Evolutionary conservation across 2,113 vertebrate genomes (phyloP), one percentile per base, ranked within the genome.

Genomic region (Pipa parva): DNA sequence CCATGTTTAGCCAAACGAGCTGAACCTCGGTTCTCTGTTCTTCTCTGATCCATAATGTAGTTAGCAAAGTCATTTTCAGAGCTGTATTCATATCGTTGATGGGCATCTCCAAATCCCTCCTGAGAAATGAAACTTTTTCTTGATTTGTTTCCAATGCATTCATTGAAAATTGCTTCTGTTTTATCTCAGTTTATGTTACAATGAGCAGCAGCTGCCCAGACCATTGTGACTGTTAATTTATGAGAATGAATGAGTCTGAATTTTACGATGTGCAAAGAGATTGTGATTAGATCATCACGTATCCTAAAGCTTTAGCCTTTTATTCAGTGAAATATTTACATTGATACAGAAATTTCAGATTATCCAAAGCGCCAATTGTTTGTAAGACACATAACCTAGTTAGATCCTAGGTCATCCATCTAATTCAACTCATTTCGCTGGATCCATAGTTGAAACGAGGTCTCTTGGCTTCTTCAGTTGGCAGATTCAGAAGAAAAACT

Each of bases 121-220:
- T 21, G 66, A 61, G 66, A 70, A 70, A 70, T 70, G 48, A 61
- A 70, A 61, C 48, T 61, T 48, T 39, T 61, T 61, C 26, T 58
- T 31, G 49, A 61, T 54, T 70, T 54, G 33, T 70, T 70, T 70
- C 66, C 49, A 27, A 26, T 26, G 27, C 66, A 61, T 70, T 70
- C 60, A 61, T 70, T 70, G 66, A 36, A 70, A 70, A 70, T 70
- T 54, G 66, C 49, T 70, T n/a, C 57, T 70, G 61, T 70, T 70
- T 70, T 61, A 70, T 70, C 54, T 61, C 57, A 29, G 66, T 61
- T 54, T 56, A 52, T 70, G 27, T 54, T 70, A 54, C 66, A 54
- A 45, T 70, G 60, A 70, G n/a, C 18, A 28, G 13, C 58, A 21
- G 31, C 33, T 58, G 48, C 66, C 66, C 58, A 61, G 57, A 54